These are phyloP conservation scores for Phenganax marumi DNA, from an alignment of 92 coral and sea anemone genomes.

Conservation along the genomic window DNA sequence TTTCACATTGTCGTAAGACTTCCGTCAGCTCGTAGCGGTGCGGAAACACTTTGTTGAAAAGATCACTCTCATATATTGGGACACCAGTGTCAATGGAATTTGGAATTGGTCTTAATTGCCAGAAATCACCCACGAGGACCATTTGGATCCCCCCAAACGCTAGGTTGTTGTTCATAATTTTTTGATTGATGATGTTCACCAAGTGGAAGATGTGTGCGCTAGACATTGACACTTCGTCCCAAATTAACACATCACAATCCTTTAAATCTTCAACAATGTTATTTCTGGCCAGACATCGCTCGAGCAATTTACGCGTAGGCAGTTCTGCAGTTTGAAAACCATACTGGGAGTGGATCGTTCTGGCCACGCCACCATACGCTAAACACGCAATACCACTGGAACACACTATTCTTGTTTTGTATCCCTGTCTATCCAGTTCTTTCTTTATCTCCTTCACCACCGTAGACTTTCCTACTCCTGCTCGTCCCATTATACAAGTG, in stretches of 20 bases:
- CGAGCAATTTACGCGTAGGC: neutral
- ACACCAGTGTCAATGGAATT: neutral
- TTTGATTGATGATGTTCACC: neutral
- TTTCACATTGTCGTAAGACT: neutral
- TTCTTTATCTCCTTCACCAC: neutral
- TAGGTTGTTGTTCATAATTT: neutral
- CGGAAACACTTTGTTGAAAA: slow-evolving; percentile 9
- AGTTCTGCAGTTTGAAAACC: slow-evolving; percentile 1
- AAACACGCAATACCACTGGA: slow-evolving; percentile 3
- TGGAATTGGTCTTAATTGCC: slow-evolving; percentile 21
- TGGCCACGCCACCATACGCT: neutral
- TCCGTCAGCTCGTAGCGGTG: slow-evolving; percentile 1
- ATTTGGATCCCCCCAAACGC: slow-evolving; percentile 8
- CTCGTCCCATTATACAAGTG: slow-evolving; percentile 9
- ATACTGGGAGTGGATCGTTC: neutral
- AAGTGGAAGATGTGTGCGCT: slow-evolving; percentile 5
- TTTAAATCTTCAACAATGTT: slow-evolving; percentile 1
- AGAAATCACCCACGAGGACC: neutral
- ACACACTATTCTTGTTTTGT: slow-evolving; percentile 7
- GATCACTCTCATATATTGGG: slow-evolving; percentile 7
- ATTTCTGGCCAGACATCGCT: neutral
- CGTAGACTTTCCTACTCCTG: slow-evolving; percentile 8
- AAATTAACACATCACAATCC: slow-evolving; percentile 6
- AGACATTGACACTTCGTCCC: slow-evolving; percentile 19
- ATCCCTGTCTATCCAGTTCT: neutral